Base-by-base conservation (phyloP, 2,113 vertebrate species). In the Ploceus nigricollis region DNA sequence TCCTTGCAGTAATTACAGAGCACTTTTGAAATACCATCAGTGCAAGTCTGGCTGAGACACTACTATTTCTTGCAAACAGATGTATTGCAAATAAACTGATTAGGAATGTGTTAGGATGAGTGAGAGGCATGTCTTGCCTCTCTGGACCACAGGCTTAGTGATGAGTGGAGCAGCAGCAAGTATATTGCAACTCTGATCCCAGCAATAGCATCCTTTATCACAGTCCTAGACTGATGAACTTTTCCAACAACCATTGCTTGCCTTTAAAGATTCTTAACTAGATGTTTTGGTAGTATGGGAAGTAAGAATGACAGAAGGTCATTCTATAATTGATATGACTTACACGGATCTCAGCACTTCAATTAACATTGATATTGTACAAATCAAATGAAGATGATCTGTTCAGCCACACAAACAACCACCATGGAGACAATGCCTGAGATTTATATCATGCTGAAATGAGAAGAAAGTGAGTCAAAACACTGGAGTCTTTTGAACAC, bases 381-480 rank as follows among this genome's bases (percentile, higher is more conserved):
- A 96, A 94, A 96, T 96, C 72, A 95, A 91, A 95, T 51, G 28
- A 97, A 95, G 69, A 76, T 64, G 66, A 92, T 91, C 83, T 92
- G 58, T 76, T 94, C 53, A 87, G 20, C 50, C 92, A 84, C 21
- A 39, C 56, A 91, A 72, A 6, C 58, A 90, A 30, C 87, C 64
- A 75, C 37, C 23, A 30, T n/a, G 54, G 50, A 86, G 69, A 93
- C 60, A 85, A 33, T 63, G 35, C 76, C 33, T 33, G n/a, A 93
- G 81, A 70, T 75, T 84, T 91, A 84, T 37, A 81, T 21, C 79
- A 33, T 44, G 63, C 61, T 61, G 45, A 82, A 87, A 60, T 64
- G n/a, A 87, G 66, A 93, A 90, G 56, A 82, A 87, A 94, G 65
- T 47, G 51, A 92, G 7, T 94, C 58, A 87, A 90, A 96, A 85